A percentile compares a stretch with the other conserved stretches of the same genome.
Conservation (phyloP, 2,113 vertebrate genomes). For the Orycteropus afer region DNA sequence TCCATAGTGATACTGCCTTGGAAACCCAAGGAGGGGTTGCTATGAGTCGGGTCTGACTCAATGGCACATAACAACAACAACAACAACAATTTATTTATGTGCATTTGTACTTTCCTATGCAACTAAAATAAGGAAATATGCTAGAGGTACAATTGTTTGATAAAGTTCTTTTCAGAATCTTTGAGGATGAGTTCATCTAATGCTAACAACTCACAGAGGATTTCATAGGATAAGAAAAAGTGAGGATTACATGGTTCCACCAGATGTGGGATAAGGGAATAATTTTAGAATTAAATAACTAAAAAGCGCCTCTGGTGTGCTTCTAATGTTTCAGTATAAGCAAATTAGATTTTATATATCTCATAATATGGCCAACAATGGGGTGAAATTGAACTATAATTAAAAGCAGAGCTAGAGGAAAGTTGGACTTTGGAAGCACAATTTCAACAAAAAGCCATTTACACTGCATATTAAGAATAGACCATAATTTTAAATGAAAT, state of each 20-base stretch:
- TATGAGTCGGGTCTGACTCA: no score
- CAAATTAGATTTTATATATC: constrained; percentile 63
- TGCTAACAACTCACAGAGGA: constrained; percentile 16
- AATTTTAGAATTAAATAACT: constrained; percentile 67
- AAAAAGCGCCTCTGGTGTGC: constrained; percentile 58
- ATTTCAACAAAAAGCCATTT: constrained; percentile 46
- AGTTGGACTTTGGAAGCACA: neutral
- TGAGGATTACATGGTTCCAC: constrained; percentile 53
- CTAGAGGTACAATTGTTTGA: constrained; percentile 10
- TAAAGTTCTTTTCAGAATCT: constrained; percentile 44
- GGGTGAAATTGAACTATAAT: constrained; percentile 58
- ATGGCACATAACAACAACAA: no score
- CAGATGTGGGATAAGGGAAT: constrained; percentile 65
- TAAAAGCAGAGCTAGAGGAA: constrained; percentile 69
- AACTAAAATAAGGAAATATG: neutral
- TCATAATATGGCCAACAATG: constrained; percentile 33
- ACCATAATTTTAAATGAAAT: constrained; percentile 53
- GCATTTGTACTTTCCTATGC: neutral
- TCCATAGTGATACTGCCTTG: no score
- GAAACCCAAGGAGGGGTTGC: no score
- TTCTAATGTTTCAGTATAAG: constrained; percentile 69
- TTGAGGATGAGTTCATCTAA: constrained; percentile 59
- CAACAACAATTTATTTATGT: no score
- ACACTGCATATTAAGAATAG: constrained; percentile 18
- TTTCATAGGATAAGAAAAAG: constrained; percentile 60